Evolutionary conservation across 2,797 vertebrate genomes (phyloP).

Genomic region (Diglossa cyanea): DNA sequence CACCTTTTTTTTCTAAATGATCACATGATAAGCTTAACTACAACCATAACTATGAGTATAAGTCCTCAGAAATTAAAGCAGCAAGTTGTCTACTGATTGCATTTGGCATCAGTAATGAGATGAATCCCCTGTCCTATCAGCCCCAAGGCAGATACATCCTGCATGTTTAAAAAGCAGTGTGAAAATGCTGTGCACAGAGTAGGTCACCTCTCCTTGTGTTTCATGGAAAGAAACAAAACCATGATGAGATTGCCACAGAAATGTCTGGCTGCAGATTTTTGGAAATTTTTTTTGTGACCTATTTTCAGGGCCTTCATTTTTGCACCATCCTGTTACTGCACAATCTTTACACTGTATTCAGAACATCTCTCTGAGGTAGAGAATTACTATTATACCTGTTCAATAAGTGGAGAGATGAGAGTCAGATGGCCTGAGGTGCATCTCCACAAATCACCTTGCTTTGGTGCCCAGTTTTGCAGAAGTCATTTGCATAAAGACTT

Average conservation of each 20-base stretch:
- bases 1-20: conserved; percentile 44
- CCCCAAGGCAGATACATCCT: conserved; percentile 19
- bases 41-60: conserved; percentile 24
- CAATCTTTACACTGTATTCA: neutral
- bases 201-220: conserved; percentile 10
- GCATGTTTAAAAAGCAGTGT: neutral
- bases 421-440: neutral
- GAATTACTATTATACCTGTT: neutral
- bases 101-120: conserved; percentile 48
- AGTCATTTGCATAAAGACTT: neutral
- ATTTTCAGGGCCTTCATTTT: neutral
- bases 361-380: neutral
- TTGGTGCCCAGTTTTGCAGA: neutral
- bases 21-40: conserved; percentile 62
- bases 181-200: neutral
- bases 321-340: neutral
- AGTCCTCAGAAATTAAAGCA: conserved; percentile 59
- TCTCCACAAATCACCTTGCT: neutral
- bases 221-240: neutral
- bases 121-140: neutral
- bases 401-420: neutral
- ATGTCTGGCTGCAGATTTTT: neutral
- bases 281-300: neutral
- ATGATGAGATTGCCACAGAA: neutral
- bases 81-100: conserved; percentile 56